Base-by-base conservation (phyloP, 2,797 vertebrate genomes). In the Hypotaenidia philippensis region DNA sequence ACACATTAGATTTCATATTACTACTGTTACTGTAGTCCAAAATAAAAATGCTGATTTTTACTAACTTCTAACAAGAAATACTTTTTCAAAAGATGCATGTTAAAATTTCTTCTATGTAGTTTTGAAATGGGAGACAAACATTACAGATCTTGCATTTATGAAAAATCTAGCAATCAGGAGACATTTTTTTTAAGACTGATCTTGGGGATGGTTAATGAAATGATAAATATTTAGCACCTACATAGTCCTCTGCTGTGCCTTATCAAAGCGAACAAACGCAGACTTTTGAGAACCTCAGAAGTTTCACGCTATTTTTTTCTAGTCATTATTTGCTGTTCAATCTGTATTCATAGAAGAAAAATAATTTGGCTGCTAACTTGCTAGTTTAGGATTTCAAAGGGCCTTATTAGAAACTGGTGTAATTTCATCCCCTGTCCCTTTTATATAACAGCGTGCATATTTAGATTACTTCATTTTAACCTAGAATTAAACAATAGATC, bases 331-430 rank as follows among this genome's bases (percentile, higher is more conserved):
- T 98, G 98, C 98, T 98, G 96, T 98, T 98, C 97, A 98, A 55
- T 97, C 97, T 84, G 97, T 98, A 98, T 98, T 98, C 98, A 98
- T 76, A 84, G 98, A 97, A 98, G 97, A 98, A 98, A 98, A 98
- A 98, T 98, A 98, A 98, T 98, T 98, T 98, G 98, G 98, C 98
- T 94, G 95, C 96, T 98, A 98, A 97, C 89, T 96, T 97, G 96
- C 94, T 95, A 96, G 98, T 96, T 97, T 99, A 98, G 90, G 86
- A 98, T 99, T 99, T 99, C 98, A 99, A 98, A 99, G 98, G 95
- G 96, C 97, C 98, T 98, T 98, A 98, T 98, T 98, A 98, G 97
- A 98, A 98, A 98, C 98, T 98, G 98, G 98, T 99, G 99, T 99
- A 99, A 99, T 99, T 99, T 99, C 98, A 99, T 99, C 98, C 97